Base-by-base conservation (phyloP, 2,113 vertebrate genomes). In the Xenus cinereus region DNA sequence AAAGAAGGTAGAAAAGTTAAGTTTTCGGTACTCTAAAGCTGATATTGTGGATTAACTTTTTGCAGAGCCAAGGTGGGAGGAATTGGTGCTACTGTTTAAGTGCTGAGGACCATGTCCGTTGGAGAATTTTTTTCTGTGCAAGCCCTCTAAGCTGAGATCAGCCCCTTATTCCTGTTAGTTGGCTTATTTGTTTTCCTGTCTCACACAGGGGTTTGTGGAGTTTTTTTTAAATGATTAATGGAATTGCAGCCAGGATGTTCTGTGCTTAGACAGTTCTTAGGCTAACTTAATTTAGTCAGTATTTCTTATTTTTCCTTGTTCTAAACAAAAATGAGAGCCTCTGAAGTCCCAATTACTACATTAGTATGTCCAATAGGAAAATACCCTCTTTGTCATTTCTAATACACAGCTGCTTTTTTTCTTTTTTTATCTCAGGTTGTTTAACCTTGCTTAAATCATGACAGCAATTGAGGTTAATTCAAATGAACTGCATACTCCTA, bases 361-460 rank as follows among this genome's bases (percentile, higher is more conserved):
- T 69, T 67, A 62, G 14, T 59, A 72, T 39, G 23, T 80, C 28
- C 77, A 80, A 94, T 32, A 63, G 24, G n/a, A 90, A 45, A 82
- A 64, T 35, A 86, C 26, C 39, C n/a, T 74, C 50, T 37, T 83
- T 83, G 67, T 53, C 30, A 63, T 84, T 63, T 90, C 23, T 32
- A 16, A 57, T 23, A 50, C 7, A 72, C 6, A 39, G 41, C 20
- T 21, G 21, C 28, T 50, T 23, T 45, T 46, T 46, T 53, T 53
- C n/a, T 77, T 93, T 62, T 74, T 45, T 14, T 8, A 30, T 41
- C 32, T 71, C 48, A 54, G 8, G 63, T 87, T 91, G 11, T 88
- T 97, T 96, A 97, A 97, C 89, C 94, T 96, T 97, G 91, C 48
- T 96, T 84, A 95, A 97, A 95, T 97, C 90, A 93, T 87, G 84